Base-by-base conservation (phyloP, 1,140 invertebrate genomes). In the Matsumurasca onukii region DNA sequence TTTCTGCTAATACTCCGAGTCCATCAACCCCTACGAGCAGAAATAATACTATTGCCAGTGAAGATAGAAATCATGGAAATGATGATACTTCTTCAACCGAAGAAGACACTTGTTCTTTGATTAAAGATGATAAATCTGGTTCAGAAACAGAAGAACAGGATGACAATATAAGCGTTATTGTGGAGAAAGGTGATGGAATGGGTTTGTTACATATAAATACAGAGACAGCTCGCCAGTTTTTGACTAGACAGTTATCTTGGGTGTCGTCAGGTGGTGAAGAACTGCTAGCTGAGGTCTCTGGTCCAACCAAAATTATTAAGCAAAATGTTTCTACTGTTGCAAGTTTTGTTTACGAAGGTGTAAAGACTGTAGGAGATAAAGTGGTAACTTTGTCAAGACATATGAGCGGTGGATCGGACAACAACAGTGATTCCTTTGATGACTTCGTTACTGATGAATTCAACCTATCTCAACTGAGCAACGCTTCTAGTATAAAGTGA, bases 271-370 rank as follows among this genome's bases (percentile, higher is more conserved):
- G 82, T 27, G 86, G 86, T 30, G 87, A 90, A 76, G 86, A 89
- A 73, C 84, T 86, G 73, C 76, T 88, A 52, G 80, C 85, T 31
- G 87, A 89, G 73, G 86, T 83, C 71, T 83, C 84, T 22, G 86
- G 88, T 73, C 87, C 86, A 77, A 86, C 87, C 1, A 86, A 85
- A 9, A 84, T 88, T 59, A 85, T 89, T 20, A 88, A 88, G 76
- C 86, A 89, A 77, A 90, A 89, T 80, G 86, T 89, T 5, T 88
- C 86, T n/a, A 90, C 86, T 75, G 83, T 90, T 73, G 89, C 89
- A 9, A 89, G 84, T 77, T 82, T 89, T 73, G 88, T 90, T 20
- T 89, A 88, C 76, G 88, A 90, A 78, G 86, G 88, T 31, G 88
- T 90, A 0, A 88, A 88, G 79, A 90, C 86, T 48, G 86, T 90